Conservation (phyloP, 2,888 invertebrate species). For the Plebejus anna region DNA sequence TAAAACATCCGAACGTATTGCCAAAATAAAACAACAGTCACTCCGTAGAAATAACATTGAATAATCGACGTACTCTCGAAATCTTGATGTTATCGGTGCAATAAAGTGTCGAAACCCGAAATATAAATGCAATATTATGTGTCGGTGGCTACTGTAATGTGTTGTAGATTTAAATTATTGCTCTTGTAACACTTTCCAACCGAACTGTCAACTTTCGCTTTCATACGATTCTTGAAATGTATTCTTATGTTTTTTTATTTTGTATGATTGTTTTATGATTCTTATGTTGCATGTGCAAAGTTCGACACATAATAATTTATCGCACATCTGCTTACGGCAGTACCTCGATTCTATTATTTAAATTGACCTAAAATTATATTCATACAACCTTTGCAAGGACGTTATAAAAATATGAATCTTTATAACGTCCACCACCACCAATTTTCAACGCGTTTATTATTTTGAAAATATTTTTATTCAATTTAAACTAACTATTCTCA, state of each 20-base stretch:
- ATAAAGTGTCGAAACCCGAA: neutral
- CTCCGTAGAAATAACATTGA: neutral
- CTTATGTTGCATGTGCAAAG: neutral
- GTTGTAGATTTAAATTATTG: slow-evolving; percentile 26
- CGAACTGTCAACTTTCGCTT: slow-evolving; percentile 28
- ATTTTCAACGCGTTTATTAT: neutral
- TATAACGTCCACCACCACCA: neutral
- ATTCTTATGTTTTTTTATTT: no score
- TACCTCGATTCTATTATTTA: no score
- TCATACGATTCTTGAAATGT: slow-evolving; percentile 14
- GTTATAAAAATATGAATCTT: no score
- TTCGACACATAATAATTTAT: neutral
- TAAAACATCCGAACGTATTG: neutral
- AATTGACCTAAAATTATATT: no score
- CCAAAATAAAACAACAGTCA: neutral
- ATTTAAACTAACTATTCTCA: neutral
- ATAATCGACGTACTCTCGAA: neutral
- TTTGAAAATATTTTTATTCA: neutral
- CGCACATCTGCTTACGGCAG: neutral
- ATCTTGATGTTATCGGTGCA: neutral
- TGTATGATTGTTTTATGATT: no score
- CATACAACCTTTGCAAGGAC: neutral
- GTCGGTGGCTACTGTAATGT: neutral
- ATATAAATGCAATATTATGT: neutral
- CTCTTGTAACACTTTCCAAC: slow-evolving; percentile 29